A percentile compares a stretch with the other conserved stretches of the same genome.
Evolutionary conservation across 2,797 vertebrate species (phyloP).

Genomic region (Erethizon dorsatum): DNA sequence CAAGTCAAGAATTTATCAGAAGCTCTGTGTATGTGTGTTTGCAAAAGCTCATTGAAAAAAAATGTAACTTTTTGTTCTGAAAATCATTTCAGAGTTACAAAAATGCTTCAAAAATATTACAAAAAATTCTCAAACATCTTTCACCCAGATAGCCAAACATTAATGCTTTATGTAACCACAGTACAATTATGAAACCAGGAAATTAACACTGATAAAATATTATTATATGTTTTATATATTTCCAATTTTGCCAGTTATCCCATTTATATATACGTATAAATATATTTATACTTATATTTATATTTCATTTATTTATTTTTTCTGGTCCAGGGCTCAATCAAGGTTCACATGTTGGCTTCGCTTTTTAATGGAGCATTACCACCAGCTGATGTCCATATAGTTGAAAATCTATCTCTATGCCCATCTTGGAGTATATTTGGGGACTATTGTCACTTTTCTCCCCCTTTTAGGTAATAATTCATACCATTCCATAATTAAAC

Average conservation of each 20-base stretch:
- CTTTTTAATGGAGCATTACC: slow-evolving; percentile 43
- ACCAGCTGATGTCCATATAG: neutral
- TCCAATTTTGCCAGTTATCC: neutral
- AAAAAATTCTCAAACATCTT: slow-evolving; percentile 46
- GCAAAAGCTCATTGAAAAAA: neutral
- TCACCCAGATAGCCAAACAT: neutral
- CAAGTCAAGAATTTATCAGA: slow-evolving; percentile 51
- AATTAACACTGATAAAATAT: neutral
- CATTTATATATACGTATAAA: neutral
- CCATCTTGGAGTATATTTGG: neutral
- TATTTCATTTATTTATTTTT: neutral
- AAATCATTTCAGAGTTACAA: slow-evolving; percentile 54
- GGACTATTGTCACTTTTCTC: neutral
- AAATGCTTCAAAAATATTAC: slow-evolving; percentile 12
- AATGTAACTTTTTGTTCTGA: slow-evolving; percentile 57
- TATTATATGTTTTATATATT: slow-evolving; percentile 43
- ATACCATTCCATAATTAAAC: neutral
- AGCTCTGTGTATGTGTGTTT: neutral
- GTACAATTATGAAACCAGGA: slow-evolving; percentile 1
- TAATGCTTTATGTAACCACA: slow-evolving; percentile 10
- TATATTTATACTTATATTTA: neutral
- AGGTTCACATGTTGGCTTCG: neutral
- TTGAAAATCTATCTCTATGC: slow-evolving; percentile 3
- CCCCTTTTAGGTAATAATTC: neutral
- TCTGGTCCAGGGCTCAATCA: neutral